Evolutionary conservation across 2,888 invertebrate genomes (phyloP).

Genomic region (Dromius quadrimaculatus): DNA sequence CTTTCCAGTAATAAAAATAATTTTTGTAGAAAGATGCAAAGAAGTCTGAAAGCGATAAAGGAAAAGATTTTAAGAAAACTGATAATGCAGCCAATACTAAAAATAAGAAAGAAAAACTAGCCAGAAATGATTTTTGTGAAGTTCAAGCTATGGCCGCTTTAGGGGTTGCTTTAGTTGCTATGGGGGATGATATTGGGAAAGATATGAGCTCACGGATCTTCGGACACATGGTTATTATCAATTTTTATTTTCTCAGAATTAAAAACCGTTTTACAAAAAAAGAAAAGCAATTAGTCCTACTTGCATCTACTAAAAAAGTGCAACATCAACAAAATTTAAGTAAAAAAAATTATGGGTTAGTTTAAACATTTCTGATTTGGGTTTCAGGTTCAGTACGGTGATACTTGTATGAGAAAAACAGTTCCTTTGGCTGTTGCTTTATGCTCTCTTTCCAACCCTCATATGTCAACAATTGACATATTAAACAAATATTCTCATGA

Average conservation of each 20-base stretch:
- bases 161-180: conserved; percentile 95
- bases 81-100: conserved; percentile 60
- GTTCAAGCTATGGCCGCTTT: conserved; percentile 96
- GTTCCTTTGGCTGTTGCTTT: conserved; percentile 96
- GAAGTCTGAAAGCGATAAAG: conserved; percentile 2
- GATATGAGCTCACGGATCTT: conserved; percentile 98
- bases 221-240: conserved; percentile 80
- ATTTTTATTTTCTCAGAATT: background rate
- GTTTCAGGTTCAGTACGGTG: conserved; percentile 87
- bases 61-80: conserved; percentile 53
- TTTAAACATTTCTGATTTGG: too few species aligned
- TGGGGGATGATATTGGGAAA: conserved; percentile 96
- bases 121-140: conserved; percentile 43
- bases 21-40: conserved; percentile 18
- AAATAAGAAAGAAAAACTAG: conserved; percentile 56
- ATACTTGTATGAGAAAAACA: conserved; percentile 91
- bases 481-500: conserved; percentile 99
- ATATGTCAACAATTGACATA: conserved; percentile 93
- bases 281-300: too few species aligned
- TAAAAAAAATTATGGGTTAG: too few species aligned
- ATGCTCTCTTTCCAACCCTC: conserved; percentile 96
- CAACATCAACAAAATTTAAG: too few species aligned
- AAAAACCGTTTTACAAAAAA: background rate
- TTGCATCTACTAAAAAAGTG: too few species aligned
- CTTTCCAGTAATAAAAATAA: background rate